phyloP scores from a whole-genome alignment of 2,113 vertebrate genomes.

The Vicugna pacos region DNA sequence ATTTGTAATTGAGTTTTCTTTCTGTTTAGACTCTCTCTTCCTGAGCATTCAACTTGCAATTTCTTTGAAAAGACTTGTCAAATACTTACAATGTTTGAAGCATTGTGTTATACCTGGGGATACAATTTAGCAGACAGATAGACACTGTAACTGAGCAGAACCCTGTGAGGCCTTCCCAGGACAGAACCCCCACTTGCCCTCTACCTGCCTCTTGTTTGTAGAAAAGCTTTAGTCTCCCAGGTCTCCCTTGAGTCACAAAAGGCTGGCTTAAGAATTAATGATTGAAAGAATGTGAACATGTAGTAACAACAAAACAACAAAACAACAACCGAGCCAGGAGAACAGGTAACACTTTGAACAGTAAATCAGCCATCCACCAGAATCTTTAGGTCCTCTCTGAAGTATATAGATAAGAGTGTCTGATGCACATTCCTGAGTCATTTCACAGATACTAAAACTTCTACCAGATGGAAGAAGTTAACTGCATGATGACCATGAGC shows the following conservation, averaged over 20 bases:
- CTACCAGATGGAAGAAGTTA: not conserved
- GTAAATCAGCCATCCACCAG: not conserved
- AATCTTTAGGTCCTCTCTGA: not conserved
- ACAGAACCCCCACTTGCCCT: not conserved
- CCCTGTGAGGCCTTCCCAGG: not conserved
- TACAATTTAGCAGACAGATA: not conserved
- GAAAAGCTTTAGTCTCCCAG: not conserved
- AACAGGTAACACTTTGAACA: not conserved
- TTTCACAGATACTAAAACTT: not conserved
- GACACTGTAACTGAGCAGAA: not conserved
- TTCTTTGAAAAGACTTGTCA: not conserved
- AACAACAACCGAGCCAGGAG: not conserved
- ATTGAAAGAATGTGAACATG: not conserved
- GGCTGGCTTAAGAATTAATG: not conserved
- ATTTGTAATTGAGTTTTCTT: not conserved
- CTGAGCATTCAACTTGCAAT: not conserved
- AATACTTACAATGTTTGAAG: not conserved
- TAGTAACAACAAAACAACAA: not conserved
- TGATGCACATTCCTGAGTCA: not conserved
- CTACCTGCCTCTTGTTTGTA: not conserved
- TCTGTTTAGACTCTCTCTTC: not conserved
- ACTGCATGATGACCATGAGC: not conserved
- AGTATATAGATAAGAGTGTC: not conserved
- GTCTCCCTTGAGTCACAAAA: not conserved
- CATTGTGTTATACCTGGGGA: not conserved